Evolutionary conservation across 2,888 invertebrate genomes (phyloP).

Genomic region (Xylocampa areola): DNA sequence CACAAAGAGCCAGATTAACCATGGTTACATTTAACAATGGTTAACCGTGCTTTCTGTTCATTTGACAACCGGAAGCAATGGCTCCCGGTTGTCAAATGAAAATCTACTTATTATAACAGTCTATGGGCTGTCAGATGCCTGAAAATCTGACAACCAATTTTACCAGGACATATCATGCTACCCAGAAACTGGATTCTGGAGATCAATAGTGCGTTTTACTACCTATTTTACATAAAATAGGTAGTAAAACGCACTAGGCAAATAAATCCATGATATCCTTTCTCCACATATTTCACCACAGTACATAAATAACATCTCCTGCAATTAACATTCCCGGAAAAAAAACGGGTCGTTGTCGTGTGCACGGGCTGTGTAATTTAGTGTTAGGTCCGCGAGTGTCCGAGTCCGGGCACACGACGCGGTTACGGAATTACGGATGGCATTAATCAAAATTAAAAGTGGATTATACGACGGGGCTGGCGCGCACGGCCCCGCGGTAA

Average conservation of each 20-base stretch:
- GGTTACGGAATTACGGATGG: slow-evolving; percentile 64
- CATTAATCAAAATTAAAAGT: slow-evolving; percentile 89
- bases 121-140: no score
- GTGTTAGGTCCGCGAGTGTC: slow-evolving; percentile 56
- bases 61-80: no score
- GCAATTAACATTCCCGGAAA: slow-evolving; percentile 10
- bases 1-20: no score
- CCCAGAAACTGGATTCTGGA: no score
- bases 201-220: background rate
- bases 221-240: no score
- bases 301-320: background rate
- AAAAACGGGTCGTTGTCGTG: slow-evolving; percentile 27
- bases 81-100: no score
- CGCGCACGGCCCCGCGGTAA: slow-evolving; percentile 58
- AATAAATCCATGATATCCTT: background rate
- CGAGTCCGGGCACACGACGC: slow-evolving; percentile 50
- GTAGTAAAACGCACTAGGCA: background rate
- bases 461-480: slow-evolving; percentile 74
- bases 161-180: no score
- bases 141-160: no score
- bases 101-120: no score
- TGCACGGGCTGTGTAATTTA: slow-evolving; percentile 53
- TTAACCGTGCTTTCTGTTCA: no score
- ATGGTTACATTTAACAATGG: no score
- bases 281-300: background rate